Evolutionary conservation across 2,888 invertebrate species (phyloP), one percentile per base, ranked within the genome.

Genomic region (Onthophagus sagittarius): DNA sequence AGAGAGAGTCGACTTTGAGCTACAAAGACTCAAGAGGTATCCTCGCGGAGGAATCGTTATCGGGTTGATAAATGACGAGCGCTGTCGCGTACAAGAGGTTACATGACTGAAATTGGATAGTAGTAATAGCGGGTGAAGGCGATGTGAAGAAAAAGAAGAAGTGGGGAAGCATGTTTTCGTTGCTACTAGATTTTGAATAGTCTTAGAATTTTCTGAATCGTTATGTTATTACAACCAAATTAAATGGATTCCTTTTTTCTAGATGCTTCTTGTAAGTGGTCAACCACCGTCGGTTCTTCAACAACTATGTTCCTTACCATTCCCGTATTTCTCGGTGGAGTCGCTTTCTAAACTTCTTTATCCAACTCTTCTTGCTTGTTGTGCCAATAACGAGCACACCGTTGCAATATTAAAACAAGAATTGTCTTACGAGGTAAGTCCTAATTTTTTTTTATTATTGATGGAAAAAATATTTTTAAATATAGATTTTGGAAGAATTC

Each of bases 321-420:
- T 96, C 80, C 92, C 93, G 79, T 96, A 95, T 88, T 93, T 96
- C 85, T 93, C 93, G 69, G 93, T 94, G 73, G 90, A 90, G 32
- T 83, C 86, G 0, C 89, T 95, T 77, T 91, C 92, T 73, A 88
- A 88, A 76, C 89, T 92, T 71, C 88, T 96, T 71, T 90, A 94
- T 84, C 95, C 96, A 0, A 94, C 95, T 0, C 87, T 96, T 64
- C 88, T 94, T 73, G 93, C 94, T 23, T 88, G 90, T 83, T 88
- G 92, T 82, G 85, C 89, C 82, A 84, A 89, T 69, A 93, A 93
- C 80, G 85, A 88, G 2, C 90, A 91, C 76, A 94, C 94, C 77
- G 88, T 89, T n/a, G 88, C 90, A 0, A 91, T 96, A 75, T 87
- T 96, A 32, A 92, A 93, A 79, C 90, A 93, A 83, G 92, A 90